A percentile compares a stretch with the other conserved stretches of the same genome.
Evolutionary conservation across 2,113 vertebrate genomes (phyloP).

Genomic region (Rhizomys pruinosus): DNA sequence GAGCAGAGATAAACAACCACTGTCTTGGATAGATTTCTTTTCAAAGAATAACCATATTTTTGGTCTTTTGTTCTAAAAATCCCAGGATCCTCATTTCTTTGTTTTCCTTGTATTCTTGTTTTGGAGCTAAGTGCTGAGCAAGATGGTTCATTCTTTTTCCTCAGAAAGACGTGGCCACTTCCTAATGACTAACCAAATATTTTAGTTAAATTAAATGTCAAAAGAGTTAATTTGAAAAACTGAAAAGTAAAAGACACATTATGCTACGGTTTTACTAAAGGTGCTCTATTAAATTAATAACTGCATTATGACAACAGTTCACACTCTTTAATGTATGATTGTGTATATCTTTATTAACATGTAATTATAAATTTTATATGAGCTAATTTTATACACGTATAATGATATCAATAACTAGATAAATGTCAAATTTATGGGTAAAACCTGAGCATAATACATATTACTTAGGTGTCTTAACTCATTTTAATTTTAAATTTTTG

Average conservation of each 20-base stretch:
- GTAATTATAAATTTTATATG: slow-evolving; percentile 24
- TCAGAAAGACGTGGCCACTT: background rate
- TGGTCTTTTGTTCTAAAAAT: slow-evolving; percentile 10
- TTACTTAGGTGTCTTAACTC: background rate
- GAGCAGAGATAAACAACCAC: slow-evolving; percentile 50
- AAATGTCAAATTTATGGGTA: background rate
- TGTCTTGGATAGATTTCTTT: slow-evolving; percentile 49
- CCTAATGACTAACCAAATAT: background rate
- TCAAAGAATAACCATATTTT: background rate
- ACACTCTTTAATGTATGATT: background rate
- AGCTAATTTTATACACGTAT: background rate
- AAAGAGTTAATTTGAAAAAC: background rate
- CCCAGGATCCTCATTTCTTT: background rate
- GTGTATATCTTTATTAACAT: background rate
- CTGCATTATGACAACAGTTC: background rate
- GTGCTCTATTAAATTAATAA: slow-evolving; percentile 41
- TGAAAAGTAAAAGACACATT: slow-evolving; percentile 9
- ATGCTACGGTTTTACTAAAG: background rate
- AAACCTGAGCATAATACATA: background rate
- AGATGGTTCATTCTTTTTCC: background rate
- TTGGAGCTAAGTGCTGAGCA: background rate
- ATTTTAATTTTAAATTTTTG: slow-evolving; percentile 19
- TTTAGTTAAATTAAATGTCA: slow-evolving; percentile 39
- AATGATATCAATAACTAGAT: background rate
- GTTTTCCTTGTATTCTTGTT: background rate